These are phyloP conservation scores for Holothuria scabra DNA, from an alignment of 53 echinoderm and acorn worm species.

Conservation along the genomic window DNA sequence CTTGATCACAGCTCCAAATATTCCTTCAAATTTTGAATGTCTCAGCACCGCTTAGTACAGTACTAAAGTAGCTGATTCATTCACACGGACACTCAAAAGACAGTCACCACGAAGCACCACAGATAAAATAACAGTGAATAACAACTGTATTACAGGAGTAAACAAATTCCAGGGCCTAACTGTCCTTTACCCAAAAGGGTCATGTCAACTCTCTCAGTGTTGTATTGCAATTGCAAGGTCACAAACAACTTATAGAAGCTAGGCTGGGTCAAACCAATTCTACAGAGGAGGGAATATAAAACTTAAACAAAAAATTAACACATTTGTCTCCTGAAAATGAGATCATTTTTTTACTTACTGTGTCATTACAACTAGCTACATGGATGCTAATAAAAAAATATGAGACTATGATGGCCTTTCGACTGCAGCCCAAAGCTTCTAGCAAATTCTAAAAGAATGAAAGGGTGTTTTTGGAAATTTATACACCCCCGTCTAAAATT, in stretches of 20 bases:
- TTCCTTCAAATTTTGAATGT: neutral
- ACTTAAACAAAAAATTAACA: no score
- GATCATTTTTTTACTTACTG: no score
- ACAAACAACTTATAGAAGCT: slow-evolving; percentile 43
- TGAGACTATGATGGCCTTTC: no score
- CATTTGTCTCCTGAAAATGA: no score
- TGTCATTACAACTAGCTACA: no score
- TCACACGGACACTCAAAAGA: neutral
- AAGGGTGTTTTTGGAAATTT: no score
- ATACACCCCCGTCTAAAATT: neutral
- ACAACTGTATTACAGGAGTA: slow-evolving; percentile 35
- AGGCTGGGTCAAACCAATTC: neutral
- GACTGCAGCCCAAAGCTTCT: no score
- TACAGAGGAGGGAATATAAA: neutral
- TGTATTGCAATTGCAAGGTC: slow-evolving; percentile 39
- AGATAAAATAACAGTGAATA: slow-evolving; percentile 22
- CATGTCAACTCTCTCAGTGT: slow-evolving; percentile 45
- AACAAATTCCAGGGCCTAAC: slow-evolving; percentile 47
- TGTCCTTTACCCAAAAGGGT: slow-evolving; percentile 50
- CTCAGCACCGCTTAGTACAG: neutral
- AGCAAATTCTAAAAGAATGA: no score
- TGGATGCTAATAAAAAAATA: no score
- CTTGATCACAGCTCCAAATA: no score
- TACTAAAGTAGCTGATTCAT: slow-evolving; percentile 3
- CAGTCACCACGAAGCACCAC: slow-evolving; percentile 20